Base-by-base conservation (phyloP, 2,888 invertebrate genomes). In the Leptopterna dolabrata region DNA sequence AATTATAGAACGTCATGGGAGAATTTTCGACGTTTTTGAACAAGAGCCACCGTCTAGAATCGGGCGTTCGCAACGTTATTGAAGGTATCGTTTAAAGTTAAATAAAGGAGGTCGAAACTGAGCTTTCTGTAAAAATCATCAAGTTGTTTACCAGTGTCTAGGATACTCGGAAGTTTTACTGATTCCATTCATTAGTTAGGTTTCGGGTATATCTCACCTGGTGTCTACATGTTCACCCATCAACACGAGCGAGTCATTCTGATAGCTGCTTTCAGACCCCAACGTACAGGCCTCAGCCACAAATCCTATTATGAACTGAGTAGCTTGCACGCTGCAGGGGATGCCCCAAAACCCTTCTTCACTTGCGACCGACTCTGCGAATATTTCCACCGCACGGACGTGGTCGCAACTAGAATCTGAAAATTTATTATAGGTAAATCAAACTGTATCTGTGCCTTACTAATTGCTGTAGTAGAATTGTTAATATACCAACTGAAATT, bases 371-470 rank as follows among this genome's bases (percentile, higher is more conserved):
- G 95, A 94, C 90, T 94, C 94, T 0, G 94, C 94, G 89, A 92
- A 95, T 90, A 93, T 94, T 0, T 90, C 89, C 0, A 94, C 93
- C 0, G 95, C 94, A 88, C 95, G 92, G 3, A 92, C 93, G 90
- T 95, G 95, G 89, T 93, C 93, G 90, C 95, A 95, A 6, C 93
- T 92, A 0, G 92, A 92, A 86, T 93, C 94, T 93, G 89, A 16
- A 47, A 16, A 47, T 2, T 9, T 13, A 9, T 2, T 7, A 14
- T 13, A 47, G 13, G 1, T 9, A 47, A 63, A 63, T 19, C 0
- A 63, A 24, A 63, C 24, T 36, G 7, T 4, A 27, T 73, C 36
- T 2, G 7, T 36, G 36, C 4, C n/a, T n/a, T n/a, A n/a, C n/a
- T n/a, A n/a, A n/a, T n/a, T n/a, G n/a, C n/a, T n/a, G n/a, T n/a